Percentiles rank a stretch among this genome's conserved stretches.
Conservation (phyloP, 2,113 vertebrate genomes). For the Perca fluviatilis region DNA sequence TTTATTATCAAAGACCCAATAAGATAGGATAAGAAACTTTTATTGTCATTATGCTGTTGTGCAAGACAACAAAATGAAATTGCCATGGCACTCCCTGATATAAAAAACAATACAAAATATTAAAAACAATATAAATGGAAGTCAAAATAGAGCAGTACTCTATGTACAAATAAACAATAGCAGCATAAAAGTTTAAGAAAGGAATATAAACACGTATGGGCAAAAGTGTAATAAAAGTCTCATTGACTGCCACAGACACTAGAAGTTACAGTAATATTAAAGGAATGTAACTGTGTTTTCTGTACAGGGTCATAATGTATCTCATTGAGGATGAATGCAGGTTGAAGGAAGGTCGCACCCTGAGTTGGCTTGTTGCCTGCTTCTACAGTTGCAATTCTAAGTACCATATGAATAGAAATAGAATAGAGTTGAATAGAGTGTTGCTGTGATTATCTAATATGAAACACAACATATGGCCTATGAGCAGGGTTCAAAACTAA, state of each 20-base stretch:
- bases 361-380: slow-evolving; percentile 39
- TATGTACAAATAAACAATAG: too few species aligned
- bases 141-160: too few species aligned
- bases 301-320: neutral
- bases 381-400: slow-evolving; percentile 60
- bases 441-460: slow-evolving; percentile 23
- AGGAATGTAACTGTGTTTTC: neutral
- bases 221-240: too few species aligned
- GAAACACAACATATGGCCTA: slow-evolving; percentile 36
- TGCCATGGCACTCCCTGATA: too few species aligned
- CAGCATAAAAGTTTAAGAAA: too few species aligned
- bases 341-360: slow-evolving; percentile 61
- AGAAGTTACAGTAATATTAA: neutral
- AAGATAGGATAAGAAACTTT: neutral
- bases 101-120: too few species aligned
- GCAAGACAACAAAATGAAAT: too few species aligned
- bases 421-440: slow-evolving; percentile 34
- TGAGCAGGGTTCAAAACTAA: neutral
- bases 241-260: neutral
- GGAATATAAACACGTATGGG: too few species aligned
- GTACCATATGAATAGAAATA: slow-evolving; percentile 50
- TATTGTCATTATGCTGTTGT: too few species aligned
- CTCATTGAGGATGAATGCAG: slow-evolving; percentile 31
- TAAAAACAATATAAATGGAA: too few species aligned
- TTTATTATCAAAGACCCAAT: neutral